Percentiles rank a stretch among this genome's conserved stretches.
These are phyloP conservation scores for Dysidea cf. avara DNA, from an alignment of 37 sponge, comb jelly and placozoan species.

Conservation along the genomic window DNA sequence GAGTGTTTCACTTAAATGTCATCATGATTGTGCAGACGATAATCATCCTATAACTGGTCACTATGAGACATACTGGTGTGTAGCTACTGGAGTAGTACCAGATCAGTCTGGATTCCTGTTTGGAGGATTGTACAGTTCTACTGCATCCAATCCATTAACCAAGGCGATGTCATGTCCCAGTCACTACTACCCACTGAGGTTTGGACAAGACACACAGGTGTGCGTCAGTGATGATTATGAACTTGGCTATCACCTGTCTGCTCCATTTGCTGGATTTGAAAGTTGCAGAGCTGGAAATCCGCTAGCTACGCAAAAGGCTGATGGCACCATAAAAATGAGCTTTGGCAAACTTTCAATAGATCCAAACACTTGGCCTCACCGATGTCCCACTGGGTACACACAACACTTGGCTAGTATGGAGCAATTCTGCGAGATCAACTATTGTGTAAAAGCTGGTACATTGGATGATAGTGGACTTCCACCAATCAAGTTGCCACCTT, in stretches of 20 bases:
- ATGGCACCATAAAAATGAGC: neutral
- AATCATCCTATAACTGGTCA: no score
- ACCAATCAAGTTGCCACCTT: constrained; percentile 47
- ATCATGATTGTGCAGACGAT: no score
- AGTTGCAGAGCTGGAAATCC: constrained; percentile 74
- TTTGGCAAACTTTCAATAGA: no score
- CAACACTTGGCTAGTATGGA: constrained; percentile 34
- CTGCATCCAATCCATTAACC: constrained; percentile 54
- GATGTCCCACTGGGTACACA: constrained; percentile 32
- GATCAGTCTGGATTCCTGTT: constrained; percentile 61
- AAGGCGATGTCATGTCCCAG: constrained; percentile 52
- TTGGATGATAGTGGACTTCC: neutral
- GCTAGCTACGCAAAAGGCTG: neutral
- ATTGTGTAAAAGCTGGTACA: constrained; percentile 26
- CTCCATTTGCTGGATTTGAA: constrained; percentile 71
- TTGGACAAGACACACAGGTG: constrained; percentile 55
- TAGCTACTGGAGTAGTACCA: constrained; percentile 13
- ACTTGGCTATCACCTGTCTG: constrained; percentile 35
- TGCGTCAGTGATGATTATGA: no score
- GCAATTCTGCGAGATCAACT: constrained; percentile 31
- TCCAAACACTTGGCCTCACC: neutral
- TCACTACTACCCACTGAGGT: constrained; percentile 41
- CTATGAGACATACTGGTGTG: constrained; percentile 73
- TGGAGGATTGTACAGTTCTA: constrained; percentile 76
- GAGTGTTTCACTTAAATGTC: no score